Conservation (phyloP, 2,888 invertebrate species). For the Tetranychus truncatus region DNA sequence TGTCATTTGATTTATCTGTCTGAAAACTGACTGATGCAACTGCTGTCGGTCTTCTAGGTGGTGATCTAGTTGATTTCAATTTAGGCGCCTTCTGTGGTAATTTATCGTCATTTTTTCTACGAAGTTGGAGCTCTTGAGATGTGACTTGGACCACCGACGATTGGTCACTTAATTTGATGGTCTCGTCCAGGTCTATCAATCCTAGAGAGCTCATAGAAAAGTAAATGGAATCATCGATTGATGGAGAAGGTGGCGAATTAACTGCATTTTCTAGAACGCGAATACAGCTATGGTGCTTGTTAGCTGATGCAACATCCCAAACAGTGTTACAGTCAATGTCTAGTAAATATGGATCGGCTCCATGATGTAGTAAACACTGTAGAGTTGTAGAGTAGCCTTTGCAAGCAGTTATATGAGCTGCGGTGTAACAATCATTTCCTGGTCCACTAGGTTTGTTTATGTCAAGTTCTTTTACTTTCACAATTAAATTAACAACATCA, state of each 20-base stretch:
- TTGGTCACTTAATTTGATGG: too few species aligned
- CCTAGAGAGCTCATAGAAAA: neutral
- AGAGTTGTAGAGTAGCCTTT: neutral
- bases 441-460: neutral
- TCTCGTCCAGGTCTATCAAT: neutral
- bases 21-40: too few species aligned
- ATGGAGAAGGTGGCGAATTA: neutral
- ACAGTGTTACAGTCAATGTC: neutral
- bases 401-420: neutral
- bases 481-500: neutral
- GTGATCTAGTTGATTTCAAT: neutral
- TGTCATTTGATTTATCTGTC: neutral
- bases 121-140: too few species aligned
- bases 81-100: too few species aligned
- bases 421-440: slow-evolving; percentile 6
- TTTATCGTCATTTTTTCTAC: too few species aligned
- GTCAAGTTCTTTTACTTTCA: neutral
- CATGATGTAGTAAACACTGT: neutral
- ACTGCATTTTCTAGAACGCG: neutral
- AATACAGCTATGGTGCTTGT: neutral
- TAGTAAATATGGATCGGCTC: neutral
- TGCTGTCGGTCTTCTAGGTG: neutral
- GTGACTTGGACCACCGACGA: too few species aligned
- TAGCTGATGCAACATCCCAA: neutral
- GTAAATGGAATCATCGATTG: neutral